A percentile compares a stretch with the other conserved stretches of the same genome.
phyloP scores from a whole-genome alignment of 2,797 vertebrate genomes.

The Pelochelys cantorii region DNA sequence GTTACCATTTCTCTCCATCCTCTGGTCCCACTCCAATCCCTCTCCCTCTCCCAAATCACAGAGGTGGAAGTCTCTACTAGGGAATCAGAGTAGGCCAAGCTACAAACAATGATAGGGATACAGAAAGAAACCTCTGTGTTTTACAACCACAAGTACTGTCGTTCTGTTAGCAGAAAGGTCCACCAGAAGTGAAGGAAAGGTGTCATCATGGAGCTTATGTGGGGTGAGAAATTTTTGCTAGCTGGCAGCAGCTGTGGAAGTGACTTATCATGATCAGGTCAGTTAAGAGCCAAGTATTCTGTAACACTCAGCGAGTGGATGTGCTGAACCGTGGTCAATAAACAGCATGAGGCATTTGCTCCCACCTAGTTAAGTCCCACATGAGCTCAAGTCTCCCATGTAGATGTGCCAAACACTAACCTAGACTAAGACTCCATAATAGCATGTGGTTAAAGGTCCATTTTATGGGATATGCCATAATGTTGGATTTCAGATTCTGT shows the following conservation, averaged over 20 bases:
- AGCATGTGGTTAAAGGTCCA: neutral
- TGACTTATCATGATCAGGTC: neutral
- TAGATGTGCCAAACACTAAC: constrained; percentile 4
- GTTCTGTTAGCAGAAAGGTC: neutral
- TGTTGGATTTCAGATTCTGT: neutral
- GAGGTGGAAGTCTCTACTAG: neutral
- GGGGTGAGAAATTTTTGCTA: neutral
- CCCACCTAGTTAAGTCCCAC: neutral
- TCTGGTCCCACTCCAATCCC: neutral
- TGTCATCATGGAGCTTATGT: neutral
- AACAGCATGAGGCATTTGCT: neutral
- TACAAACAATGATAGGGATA: neutral
- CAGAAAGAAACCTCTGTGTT: neutral
- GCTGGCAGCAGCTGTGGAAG: neutral
- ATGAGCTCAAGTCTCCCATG: accelerated
- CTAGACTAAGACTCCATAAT: neutral
- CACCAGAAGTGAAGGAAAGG: neutral
- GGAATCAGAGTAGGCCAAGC: neutral
- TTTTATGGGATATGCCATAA: neutral
- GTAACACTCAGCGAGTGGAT: neutral
- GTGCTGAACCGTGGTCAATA: neutral
- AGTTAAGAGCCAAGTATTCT: neutral
- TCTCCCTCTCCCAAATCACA: neutral
- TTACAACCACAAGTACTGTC: neutral
- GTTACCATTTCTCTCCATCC: neutral